A percentile compares a stretch with the other conserved stretches of the same genome.
phyloP scores from a whole-genome alignment of 2,797 vertebrate species.

The Cynopterus sphinx region DNA sequence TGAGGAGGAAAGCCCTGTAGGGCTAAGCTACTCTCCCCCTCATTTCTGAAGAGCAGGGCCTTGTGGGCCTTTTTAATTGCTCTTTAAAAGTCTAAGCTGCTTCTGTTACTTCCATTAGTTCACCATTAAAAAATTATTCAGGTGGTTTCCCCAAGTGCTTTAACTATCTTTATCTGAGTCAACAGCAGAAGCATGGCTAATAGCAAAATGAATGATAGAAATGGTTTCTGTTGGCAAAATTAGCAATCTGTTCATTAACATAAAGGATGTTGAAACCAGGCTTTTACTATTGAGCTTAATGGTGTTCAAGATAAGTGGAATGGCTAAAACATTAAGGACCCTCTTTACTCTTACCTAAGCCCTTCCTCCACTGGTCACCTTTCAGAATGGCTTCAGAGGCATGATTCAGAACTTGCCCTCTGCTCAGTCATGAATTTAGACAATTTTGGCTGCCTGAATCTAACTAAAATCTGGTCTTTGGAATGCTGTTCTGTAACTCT shows the following conservation, averaged over 20 bases:
- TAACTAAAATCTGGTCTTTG: background rate
- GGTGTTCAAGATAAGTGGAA: background rate
- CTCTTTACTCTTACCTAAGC: background rate
- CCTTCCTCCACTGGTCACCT: background rate
- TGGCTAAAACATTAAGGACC: background rate
- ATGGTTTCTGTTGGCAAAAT: constrained; percentile 49
- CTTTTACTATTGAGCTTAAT: background rate
- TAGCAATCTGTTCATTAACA: background rate
- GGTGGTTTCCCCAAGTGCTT: background rate
- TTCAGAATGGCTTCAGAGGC: background rate
- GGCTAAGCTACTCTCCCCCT: background rate
- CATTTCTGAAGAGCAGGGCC: background rate
- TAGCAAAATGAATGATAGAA: background rate
- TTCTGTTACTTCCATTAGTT: constrained; percentile 39
- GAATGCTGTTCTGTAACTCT: background rate
- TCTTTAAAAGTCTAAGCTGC: constrained; percentile 33
- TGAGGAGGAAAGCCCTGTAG: background rate
- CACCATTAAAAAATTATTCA: background rate
- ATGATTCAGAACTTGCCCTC: background rate
- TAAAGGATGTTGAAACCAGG: background rate
- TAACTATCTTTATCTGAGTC: constrained; percentile 8
- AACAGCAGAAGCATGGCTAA: constrained; percentile 2
- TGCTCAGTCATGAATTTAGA: background rate
- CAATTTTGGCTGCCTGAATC: background rate
- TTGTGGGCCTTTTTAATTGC: background rate